phyloP scores from a whole-genome alignment of 2,797 vertebrate genomes.

The Melanotaenia boesemani region DNA sequence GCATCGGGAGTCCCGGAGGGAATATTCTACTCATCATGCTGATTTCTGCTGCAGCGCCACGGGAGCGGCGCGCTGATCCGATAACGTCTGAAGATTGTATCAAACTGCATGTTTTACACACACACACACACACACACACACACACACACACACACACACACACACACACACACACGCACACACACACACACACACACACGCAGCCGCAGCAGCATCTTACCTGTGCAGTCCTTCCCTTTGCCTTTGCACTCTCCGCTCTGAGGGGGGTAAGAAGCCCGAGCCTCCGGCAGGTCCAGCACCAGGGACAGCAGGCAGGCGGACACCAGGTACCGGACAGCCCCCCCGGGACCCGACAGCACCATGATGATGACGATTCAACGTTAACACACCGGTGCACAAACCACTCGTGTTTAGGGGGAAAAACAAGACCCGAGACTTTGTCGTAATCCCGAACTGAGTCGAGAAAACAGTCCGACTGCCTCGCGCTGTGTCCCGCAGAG shows the following conservation, averaged over 20 bases:
- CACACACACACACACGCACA: too few species aligned
- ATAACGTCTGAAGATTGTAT: neutral
- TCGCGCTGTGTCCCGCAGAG: slow-evolving; percentile 30
- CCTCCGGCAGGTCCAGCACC: slow-evolving; percentile 56
- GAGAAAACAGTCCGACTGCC: slow-evolving; percentile 8
- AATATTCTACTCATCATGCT: neutral
- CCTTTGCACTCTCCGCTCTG: slow-evolving; percentile 75
- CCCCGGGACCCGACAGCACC: slow-evolving; percentile 56
- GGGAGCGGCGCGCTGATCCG: neutral
- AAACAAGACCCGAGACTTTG: neutral
- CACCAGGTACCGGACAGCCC: slow-evolving; percentile 42
- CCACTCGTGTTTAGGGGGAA: slow-evolving; percentile 15
- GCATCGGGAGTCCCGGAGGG: neutral
- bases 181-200: too few species aligned
- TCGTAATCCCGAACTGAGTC: slow-evolving; percentile 19
- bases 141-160: neutral
- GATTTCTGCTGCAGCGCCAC: neutral
- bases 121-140: too few species aligned
- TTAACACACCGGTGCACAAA: slow-evolving; percentile 5
- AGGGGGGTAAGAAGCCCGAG: slow-evolving; percentile 56
- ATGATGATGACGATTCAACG: slow-evolving; percentile 21
- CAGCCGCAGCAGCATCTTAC: slow-evolving; percentile 37
- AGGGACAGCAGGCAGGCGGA: slow-evolving; percentile 50
- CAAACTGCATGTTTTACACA: neutral
- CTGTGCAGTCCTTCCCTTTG: slow-evolving; percentile 75